A percentile compares a stretch with the other conserved stretches of the same genome.
These are phyloP conservation scores for Conus ventricosus DNA, from an alignment of 1,140 invertebrate genomes.

Conservation along the genomic window DNA sequence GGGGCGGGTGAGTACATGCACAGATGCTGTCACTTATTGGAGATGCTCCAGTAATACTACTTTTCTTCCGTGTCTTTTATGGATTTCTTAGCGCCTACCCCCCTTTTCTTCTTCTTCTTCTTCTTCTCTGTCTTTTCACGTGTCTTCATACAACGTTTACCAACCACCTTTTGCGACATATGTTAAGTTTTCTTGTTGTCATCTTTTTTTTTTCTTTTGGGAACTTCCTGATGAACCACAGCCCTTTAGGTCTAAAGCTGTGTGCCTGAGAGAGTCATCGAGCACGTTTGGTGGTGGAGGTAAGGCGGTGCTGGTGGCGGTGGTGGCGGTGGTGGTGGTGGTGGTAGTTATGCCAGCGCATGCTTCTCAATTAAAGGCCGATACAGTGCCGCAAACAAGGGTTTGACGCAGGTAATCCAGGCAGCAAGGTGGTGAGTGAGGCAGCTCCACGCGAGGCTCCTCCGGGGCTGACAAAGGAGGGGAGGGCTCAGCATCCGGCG, in stretches of 20 bases:
- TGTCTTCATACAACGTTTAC: background rate
- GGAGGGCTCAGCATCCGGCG: conserved; percentile 4
- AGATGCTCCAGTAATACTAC: background rate
- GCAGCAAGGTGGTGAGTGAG: background rate
- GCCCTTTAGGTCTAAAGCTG: background rate
- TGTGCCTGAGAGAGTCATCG: background rate
- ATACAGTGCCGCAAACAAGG: background rate
- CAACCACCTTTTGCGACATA: no score
- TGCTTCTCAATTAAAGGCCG: background rate
- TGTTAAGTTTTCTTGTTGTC: no score
- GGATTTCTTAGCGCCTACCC: background rate
- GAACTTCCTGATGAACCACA: no score
- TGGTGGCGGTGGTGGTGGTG: background rate
- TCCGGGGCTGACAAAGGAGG: background rate
- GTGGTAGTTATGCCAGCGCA: background rate
- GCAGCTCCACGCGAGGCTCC: background rate
- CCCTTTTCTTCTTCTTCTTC: no score
- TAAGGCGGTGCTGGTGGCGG: no score
- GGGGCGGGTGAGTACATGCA: background rate
- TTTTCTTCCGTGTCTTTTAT: background rate
- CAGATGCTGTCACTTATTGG: background rate
- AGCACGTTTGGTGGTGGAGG: no score
- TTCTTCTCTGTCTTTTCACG: no score
- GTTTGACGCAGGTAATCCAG: background rate
- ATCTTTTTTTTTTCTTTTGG: no score